Percentiles rank a stretch among this genome's conserved stretches.
phyloP scores from a whole-genome alignment of 2,888 invertebrate genomes.

The Brachyopa scutellaris region DNA sequence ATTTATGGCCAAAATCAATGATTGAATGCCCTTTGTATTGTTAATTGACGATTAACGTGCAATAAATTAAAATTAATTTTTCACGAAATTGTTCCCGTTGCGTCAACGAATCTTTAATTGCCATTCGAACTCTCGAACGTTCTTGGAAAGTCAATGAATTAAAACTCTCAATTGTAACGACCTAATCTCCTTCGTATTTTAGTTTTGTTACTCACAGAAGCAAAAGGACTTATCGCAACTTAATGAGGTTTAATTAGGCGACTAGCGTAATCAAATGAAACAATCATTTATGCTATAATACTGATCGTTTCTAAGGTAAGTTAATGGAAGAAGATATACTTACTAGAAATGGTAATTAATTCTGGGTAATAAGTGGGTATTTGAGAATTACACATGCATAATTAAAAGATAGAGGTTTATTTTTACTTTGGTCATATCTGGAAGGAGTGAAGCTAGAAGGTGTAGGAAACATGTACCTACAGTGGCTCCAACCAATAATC shows the following conservation, averaged over 20 bases:
- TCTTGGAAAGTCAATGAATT: conserved; percentile 10
- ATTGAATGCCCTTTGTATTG: not conserved
- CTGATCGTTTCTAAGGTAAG: not conserved
- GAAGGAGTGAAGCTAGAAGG: too few species aligned
- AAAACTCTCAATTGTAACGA: conserved; percentile 1
- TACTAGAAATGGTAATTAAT: not conserved
- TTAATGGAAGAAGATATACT: not conserved
- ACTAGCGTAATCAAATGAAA: not conserved
- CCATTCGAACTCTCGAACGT: not conserved
- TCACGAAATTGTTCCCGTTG: not conserved
- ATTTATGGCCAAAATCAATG: too few species aligned
- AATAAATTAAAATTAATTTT: conserved; percentile 14
- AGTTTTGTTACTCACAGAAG: not conserved
- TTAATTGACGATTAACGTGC: conserved; percentile 3
- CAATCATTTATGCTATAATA: conserved; percentile 11
- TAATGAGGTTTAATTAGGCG: not conserved
- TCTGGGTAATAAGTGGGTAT: not conserved
- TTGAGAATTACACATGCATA: not conserved
- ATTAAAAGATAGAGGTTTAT: not conserved
- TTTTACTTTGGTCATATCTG: too few species aligned
- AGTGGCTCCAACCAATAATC: too few species aligned
- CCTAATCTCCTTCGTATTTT: not conserved
- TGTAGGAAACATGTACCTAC: too few species aligned
- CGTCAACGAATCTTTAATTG: not conserved
- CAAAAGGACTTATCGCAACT: not conserved